phyloP scores from a whole-genome alignment of 2,113 vertebrate species.

The Platycercus adscitus region DNA sequence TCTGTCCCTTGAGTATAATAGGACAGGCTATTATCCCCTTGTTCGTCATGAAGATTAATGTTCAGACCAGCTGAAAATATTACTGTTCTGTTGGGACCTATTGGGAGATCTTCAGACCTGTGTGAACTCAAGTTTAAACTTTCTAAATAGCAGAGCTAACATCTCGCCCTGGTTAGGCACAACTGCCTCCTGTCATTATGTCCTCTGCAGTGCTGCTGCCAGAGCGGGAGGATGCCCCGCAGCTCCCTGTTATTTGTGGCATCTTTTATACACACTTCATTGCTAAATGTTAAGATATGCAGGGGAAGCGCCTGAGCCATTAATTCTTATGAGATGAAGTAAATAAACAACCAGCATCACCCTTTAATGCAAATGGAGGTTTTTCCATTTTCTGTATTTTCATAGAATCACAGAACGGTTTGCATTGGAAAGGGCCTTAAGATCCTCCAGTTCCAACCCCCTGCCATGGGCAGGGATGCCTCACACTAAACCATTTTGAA shows the following conservation, averaged over 20 bases:
- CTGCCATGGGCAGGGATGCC: not conserved
- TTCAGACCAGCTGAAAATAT: slow-evolving; percentile 50
- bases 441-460: not conserved
- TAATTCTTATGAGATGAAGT: not conserved
- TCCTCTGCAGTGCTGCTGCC: not conserved
- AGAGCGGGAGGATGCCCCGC: not conserved
- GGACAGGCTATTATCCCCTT: slow-evolving; percentile 43
- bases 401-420: not conserved
- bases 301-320: not conserved
- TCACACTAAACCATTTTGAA: not conserved
- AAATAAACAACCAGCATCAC: not conserved
- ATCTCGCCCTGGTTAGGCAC: not conserved
- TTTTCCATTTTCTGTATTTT: not conserved
- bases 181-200: not conserved
- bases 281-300: not conserved
- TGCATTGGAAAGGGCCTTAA: not conserved
- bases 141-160: not conserved
- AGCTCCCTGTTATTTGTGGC: not conserved
- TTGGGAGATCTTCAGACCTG: not conserved
- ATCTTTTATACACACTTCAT: not conserved
- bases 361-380: not conserved
- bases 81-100: slow-evolving; percentile 32
- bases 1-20: slow-evolving; percentile 37
- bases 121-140: slow-evolving; percentile 23
- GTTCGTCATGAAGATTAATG: slow-evolving; percentile 58